Conservation (phyloP, 2,113 vertebrate genomes). For the Petroica traversi region DNA sequence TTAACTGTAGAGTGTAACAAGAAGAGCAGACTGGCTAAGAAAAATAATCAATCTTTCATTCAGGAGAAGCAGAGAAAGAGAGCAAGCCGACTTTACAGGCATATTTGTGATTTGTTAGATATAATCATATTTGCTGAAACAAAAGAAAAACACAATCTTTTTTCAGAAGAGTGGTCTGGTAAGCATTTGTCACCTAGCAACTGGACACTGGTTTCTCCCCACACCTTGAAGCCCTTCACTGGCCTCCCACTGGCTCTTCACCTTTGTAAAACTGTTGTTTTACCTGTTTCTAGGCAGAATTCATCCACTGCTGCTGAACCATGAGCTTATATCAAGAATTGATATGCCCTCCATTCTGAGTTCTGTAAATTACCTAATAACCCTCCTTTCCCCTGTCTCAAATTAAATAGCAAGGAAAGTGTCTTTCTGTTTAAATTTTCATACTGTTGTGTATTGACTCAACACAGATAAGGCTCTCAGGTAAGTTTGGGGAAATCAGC, state of each 20-base stretch:
- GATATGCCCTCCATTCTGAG: not conserved
- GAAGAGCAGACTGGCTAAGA: not conserved
- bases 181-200: not conserved
- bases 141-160: not conserved
- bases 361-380: conserved; percentile 2
- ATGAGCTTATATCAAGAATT: not conserved
- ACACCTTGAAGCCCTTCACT: not conserved
- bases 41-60: not conserved
- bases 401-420: not conserved
- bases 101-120: not conserved
- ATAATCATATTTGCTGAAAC: not conserved
- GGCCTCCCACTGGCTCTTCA: not conserved
- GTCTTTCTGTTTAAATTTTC: conserved; percentile 11
- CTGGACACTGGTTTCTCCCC: not conserved
- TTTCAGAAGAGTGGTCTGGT: not conserved
- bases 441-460: not conserved
- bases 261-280: not conserved
- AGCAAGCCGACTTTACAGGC: not conserved
- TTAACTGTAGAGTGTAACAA: not conserved
- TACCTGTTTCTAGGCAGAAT: not conserved
- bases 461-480: not conserved
- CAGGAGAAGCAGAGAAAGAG: not conserved
- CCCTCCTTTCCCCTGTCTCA: not conserved
- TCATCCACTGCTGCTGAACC: not conserved
- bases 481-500: not conserved